Evolutionary conservation across 2,797 vertebrate genomes (phyloP).

Genomic region (Danio kyathit): DNA sequence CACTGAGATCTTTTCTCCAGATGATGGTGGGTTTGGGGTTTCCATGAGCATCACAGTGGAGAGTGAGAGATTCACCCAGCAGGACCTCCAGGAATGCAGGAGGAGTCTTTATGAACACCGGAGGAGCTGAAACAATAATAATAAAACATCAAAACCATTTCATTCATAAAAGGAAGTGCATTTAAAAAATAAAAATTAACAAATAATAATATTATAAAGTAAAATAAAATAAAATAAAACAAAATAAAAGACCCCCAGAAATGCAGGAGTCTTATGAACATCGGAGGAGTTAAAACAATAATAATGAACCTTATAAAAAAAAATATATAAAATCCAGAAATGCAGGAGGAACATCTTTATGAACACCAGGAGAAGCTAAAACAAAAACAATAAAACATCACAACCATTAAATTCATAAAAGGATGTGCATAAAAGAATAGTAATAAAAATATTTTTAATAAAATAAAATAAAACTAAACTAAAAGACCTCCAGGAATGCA

Average conservation of each 20-base stretch:
- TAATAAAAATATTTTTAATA: accelerated
- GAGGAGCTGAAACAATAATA: constrained; percentile 89
- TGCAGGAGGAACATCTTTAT: constrained; percentile 86
- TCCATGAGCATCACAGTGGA: constrained; percentile 89
- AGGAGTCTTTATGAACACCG: constrained; percentile 88
- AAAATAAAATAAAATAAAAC: neutral
- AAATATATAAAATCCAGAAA: constrained; percentile 83
- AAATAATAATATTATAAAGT: too few species aligned
- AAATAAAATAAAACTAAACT: neutral
- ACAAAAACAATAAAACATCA: constrained; percentile 46
- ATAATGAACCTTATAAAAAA: too few species aligned
- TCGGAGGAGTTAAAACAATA: too few species aligned
- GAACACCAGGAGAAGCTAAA: constrained; percentile 90
- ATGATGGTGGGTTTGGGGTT: constrained; percentile 89
- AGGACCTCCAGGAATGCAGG: constrained; percentile 87
- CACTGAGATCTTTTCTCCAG: constrained; percentile 88
- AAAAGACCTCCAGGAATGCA: constrained; percentile 85
- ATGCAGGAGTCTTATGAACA: too few species aligned
- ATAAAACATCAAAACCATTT: constrained; percentile 20
- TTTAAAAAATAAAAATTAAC: too few species aligned
- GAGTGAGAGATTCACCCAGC: constrained; percentile 83
- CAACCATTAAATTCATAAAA: constrained; percentile 1
- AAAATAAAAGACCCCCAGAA: too few species aligned
- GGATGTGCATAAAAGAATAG: too few species aligned
- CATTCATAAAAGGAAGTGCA: neutral